phyloP scores from a whole-genome alignment of 1,140 invertebrate genomes.

The Goniozus legneri region DNA sequence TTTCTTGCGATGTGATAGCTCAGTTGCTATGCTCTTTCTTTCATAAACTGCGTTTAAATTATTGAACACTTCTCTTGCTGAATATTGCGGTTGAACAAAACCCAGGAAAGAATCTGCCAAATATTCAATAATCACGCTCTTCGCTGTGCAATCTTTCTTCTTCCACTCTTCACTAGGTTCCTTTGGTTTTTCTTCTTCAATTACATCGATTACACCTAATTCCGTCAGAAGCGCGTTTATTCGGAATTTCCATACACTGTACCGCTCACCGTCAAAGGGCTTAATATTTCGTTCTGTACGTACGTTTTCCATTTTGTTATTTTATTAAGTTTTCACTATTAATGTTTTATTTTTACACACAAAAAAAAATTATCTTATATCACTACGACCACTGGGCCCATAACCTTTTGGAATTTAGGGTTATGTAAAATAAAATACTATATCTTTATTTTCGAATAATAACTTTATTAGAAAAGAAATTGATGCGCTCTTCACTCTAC shows the following conservation, averaged over 20 bases:
- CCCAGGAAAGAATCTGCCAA: constrained; percentile 37
- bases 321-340: too few relatives aligned
- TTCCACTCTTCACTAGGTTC: constrained; percentile 30
- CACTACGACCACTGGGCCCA: too few relatives aligned
- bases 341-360: too few relatives aligned
- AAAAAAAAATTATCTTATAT: too few relatives aligned
- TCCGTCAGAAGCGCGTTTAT: constrained; percentile 8
- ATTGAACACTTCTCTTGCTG: constrained; percentile 35
- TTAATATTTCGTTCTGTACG: constrained; percentile 19
- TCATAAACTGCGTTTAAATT: constrained; percentile 43
- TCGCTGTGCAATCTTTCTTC: constrained; percentile 32
- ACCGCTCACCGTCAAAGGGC: constrained; percentile 21
- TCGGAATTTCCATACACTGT: constrained; percentile 24
- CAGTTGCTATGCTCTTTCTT: constrained; percentile 41
- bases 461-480: too few relatives aligned
- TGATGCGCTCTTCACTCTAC: too few relatives aligned
- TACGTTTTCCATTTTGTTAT: too few relatives aligned
- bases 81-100: constrained; percentile 31
- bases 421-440: too few relatives aligned
- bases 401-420: too few relatives aligned
- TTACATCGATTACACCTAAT: constrained; percentile 17
- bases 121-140: constrained; percentile 38
- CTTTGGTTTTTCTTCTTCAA: constrained; percentile 25
- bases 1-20: constrained; percentile 41
- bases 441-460: too few relatives aligned